Base-by-base conservation (phyloP, 2,797 vertebrate genomes). In the Artibeus jamaicensis region DNA sequence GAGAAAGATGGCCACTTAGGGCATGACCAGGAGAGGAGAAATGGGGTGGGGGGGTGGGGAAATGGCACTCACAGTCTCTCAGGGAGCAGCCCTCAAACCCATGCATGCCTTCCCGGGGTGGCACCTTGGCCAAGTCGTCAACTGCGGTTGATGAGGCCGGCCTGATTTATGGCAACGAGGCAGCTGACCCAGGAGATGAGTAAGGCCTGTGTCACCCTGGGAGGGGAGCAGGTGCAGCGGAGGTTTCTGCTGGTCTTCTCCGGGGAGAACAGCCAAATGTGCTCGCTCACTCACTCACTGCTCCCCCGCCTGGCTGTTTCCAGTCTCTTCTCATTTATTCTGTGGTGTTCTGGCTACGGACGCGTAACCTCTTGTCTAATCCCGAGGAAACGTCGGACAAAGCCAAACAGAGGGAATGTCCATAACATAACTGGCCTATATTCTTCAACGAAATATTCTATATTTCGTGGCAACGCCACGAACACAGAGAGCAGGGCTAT, bases 41-140 rank as follows among this genome's bases (percentile, higher is more conserved):
- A 46, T 9, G n/a, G 42, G 42, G 15, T 9, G 29, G 4, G 16
- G 32, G 6, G 0, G 9, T 0, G n/a, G 16, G 32, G 53, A 46
- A 24, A 14, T 10, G 29, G 62, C 50, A 99, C 99, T 98, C 95
- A 99, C 99, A 99, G 97, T 99, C 83, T 1, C 97, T 98, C 95
- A 99, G 97, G 96, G 98, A 98, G 97, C 97, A 44, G 24, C 98
- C 98, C 0, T 6, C 18, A 83, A 98, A 98, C 0, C 98, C 98
- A 0, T 98, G 98, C 98, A 99, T 53, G 3, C 98, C 98, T 7
- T 94, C 9, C 3, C 10, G 50, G 57, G 98, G 98, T 84, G 99
- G 97, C 24, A 81, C 10, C 32, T 79, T 90, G 19, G 98, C 98
- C 97, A 98, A 97, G 22, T 98, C 97, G n/a, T n/a, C n/a, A n/a